Conservation (phyloP, 2,113 vertebrate species). For the Syngnathoides biaculeatus region DNA sequence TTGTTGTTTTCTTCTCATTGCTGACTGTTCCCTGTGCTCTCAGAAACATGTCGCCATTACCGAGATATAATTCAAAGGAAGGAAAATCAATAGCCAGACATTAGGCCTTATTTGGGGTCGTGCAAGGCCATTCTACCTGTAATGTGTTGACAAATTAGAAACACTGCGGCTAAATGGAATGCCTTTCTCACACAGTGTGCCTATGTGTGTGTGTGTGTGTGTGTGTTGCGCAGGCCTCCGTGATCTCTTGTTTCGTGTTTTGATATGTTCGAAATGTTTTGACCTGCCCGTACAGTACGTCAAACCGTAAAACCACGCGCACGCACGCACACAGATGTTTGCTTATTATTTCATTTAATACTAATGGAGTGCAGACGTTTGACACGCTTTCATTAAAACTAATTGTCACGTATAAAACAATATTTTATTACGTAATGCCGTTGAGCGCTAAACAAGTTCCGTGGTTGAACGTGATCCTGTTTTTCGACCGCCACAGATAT, state of each 20-base stretch:
- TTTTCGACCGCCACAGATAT: background rate
- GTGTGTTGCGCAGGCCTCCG: background rate
- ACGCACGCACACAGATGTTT: conserved; percentile 12
- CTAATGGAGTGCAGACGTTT: conserved; percentile 30
- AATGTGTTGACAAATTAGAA: conserved; percentile 66
- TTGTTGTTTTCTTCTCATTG: conserved; percentile 19
- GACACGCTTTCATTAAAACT: conserved; percentile 34
- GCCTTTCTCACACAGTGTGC: conserved; percentile 3
- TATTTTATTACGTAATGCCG: background rate
- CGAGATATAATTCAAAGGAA: conserved; percentile 69
- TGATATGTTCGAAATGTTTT: conserved; percentile 3
- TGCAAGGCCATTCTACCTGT: conserved; percentile 55
- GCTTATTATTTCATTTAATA: conserved; percentile 28
- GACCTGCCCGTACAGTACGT: background rate
- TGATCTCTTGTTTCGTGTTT: background rate
- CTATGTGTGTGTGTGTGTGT: background rate
- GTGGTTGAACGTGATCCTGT: background rate
- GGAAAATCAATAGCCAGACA: conserved; percentile 68
- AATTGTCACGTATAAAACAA: background rate
- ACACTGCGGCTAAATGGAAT: conserved; percentile 57
- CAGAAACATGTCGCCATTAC: conserved; percentile 55
- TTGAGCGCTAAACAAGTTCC: background rate
- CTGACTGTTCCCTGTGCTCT: conserved; percentile 12
- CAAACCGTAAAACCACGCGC: background rate
- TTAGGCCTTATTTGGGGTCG: conserved; percentile 70